Percentiles rank a stretch among this genome's conserved stretches.
These are phyloP conservation scores for Oligia latruncula DNA, from an alignment of 2,888 invertebrate species.

Conservation along the genomic window DNA sequence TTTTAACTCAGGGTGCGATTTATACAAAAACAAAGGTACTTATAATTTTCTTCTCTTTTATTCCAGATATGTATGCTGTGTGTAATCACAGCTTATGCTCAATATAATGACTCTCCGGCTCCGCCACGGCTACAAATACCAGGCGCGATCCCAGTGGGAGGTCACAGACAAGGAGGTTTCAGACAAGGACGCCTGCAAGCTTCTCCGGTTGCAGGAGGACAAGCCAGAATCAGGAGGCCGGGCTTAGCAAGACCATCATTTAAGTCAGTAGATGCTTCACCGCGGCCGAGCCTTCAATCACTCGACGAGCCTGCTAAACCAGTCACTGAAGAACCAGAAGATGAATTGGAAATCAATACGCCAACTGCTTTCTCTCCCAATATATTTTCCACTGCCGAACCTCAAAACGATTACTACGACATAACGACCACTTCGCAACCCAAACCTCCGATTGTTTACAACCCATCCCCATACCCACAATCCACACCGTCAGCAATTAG, in stretches of 20 bases:
- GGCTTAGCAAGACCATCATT: conserved; percentile 85
- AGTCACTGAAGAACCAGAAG: conserved; percentile 92
- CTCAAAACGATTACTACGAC: conserved; percentile 86
- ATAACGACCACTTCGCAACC: conserved; percentile 86
- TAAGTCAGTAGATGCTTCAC: conserved; percentile 85
- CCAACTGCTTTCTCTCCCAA: conserved; percentile 87
- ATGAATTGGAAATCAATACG: conserved; percentile 90
- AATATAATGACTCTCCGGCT: conserved; percentile 86
- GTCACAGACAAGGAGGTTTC: conserved; percentile 81
- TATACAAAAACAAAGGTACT: conserved; percentile 2
- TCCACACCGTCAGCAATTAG: conserved; percentile 78
- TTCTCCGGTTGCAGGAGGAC: conserved; percentile 74
- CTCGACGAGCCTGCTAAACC: conserved; percentile 91
- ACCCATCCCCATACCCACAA: conserved; percentile 84
- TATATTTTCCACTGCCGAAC: conserved; percentile 83
- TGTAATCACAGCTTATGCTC: conserved; percentile 88
- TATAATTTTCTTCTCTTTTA: conserved; percentile 40
- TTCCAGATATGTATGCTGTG: conserved; percentile 89
- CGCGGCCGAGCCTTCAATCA: conserved; percentile 85
- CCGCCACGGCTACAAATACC: conserved; percentile 92
- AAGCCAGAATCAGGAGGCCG: conserved; percentile 83
- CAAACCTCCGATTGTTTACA: conserved; percentile 85
- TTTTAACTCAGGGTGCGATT: background rate
- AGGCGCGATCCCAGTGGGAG: conserved; percentile 90
- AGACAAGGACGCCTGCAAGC: conserved; percentile 84